Conservation (phyloP, 1,140 invertebrate species). For the Hyles vespertilio region DNA sequence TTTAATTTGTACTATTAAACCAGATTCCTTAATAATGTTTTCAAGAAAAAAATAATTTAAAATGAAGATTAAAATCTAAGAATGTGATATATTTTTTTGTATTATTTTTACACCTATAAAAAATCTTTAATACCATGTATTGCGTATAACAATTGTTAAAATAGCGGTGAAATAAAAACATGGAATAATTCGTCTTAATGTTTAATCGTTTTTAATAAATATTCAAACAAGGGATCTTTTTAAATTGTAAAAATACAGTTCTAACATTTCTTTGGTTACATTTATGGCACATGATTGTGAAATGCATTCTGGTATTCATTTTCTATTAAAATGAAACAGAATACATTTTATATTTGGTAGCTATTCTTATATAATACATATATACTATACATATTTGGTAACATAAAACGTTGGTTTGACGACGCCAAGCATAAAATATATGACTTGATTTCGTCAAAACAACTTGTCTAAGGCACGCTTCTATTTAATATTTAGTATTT, state of each 20-base stretch:
- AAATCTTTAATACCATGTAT: background rate
- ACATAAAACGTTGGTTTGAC: slow-evolving; percentile 6
- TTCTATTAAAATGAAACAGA: slow-evolving; percentile 25
- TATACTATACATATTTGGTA: slow-evolving; percentile 21
- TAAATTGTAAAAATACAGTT: slow-evolving; percentile 24
- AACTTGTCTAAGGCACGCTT: background rate
- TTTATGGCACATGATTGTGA: slow-evolving; percentile 30
- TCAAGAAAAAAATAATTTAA: no score
- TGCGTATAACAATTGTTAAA: background rate
- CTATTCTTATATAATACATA: slow-evolving; percentile 3
- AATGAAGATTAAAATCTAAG: no score
- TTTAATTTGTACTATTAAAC: no score
- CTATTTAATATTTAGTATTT: background rate
- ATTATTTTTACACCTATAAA: no score
- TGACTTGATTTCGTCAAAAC: background rate
- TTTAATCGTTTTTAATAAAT: slow-evolving; percentile 45
- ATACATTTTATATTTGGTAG: slow-evolving; percentile 9
- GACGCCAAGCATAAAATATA: slow-evolving; percentile 6
- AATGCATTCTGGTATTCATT: slow-evolving; percentile 21
- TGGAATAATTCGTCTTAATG: background rate
- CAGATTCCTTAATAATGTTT: no score
- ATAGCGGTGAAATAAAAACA: slow-evolving; percentile 8
- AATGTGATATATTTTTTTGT: no score
- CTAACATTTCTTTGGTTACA: slow-evolving; percentile 41
- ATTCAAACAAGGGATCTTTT: slow-evolving; percentile 34